These are phyloP conservation scores for Pipra filicauda DNA, from an alignment of 2,113 vertebrate species.

Conservation along the genomic window DNA sequence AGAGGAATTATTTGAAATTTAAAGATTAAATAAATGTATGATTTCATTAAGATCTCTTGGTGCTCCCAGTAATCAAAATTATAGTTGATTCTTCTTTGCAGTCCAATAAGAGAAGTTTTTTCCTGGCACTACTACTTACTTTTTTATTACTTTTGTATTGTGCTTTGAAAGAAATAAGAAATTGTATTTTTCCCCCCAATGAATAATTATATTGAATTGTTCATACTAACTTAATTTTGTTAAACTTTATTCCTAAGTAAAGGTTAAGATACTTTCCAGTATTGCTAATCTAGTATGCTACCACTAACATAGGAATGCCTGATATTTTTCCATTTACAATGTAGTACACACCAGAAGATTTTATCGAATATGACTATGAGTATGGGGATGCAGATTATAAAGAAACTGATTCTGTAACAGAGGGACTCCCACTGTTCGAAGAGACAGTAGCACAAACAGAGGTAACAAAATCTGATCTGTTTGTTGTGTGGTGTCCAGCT, in stretches of 20 bases:
- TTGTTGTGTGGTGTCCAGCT: slow-evolving; percentile 71
- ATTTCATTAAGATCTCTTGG: not conserved
- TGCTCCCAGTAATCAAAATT: not conserved
- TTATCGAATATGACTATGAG: slow-evolving; percentile 94
- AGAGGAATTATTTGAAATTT: not conserved
- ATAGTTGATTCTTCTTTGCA: not conserved
- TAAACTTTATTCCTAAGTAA: slow-evolving; percentile 60
- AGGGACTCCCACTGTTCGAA: slow-evolving; percentile 78
- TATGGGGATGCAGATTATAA: slow-evolving; percentile 89
- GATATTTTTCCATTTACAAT: slow-evolving; percentile 77
- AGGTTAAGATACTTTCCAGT: slow-evolving; percentile 59
- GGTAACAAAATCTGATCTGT: slow-evolving; percentile 81
- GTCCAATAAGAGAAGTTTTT: not conserved
- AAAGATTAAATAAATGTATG: not conserved
- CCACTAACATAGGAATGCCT: slow-evolving; percentile 71
- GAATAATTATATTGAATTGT: not conserved
- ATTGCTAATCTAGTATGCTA: slow-evolving; percentile 54
- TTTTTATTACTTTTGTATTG: slow-evolving; percentile 7
- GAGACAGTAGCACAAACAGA: slow-evolving; percentile 86
- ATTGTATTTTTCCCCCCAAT: not conserved
- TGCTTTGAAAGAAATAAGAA: slow-evolving; percentile 5
- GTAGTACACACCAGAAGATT: slow-evolving; percentile 90
- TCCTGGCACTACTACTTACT: not conserved
- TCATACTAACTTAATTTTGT: not conserved
- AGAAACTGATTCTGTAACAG: slow-evolving; percentile 83